Conservation (phyloP, 2,888 invertebrate genomes). For the Steromphala cineraria region DNA sequence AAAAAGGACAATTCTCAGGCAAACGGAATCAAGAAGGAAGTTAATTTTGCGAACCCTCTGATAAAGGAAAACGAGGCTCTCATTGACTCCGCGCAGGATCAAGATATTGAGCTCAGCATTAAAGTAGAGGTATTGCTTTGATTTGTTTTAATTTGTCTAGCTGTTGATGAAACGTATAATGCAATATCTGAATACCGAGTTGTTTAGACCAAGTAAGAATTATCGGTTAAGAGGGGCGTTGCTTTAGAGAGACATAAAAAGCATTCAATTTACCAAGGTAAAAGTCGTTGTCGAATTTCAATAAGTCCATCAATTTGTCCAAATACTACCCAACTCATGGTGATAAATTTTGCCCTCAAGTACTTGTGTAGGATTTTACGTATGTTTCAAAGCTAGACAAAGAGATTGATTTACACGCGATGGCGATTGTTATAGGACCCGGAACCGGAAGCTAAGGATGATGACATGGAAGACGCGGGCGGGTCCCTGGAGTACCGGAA, state of each 20-base stretch:
- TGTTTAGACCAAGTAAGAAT: no score
- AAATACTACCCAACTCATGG: not conserved
- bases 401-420: no score
- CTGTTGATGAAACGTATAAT: no score
- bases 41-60: conserved; percentile 57
- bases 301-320: no score
- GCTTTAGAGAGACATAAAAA: no score
- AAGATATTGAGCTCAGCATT: conserved; percentile 57
- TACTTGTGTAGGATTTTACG: not conserved
- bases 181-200: no score
- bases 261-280: no score
- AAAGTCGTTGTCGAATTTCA: no score
- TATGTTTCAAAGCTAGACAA: not conserved
- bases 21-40: conserved; percentile 49
- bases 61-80: conserved; percentile 63
- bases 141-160: not conserved
- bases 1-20: conserved; percentile 38
- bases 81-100: conserved; percentile 54
- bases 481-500: conserved; percentile 66
- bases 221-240: no score
- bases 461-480: conserved; percentile 39
- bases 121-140: conserved; percentile 54
- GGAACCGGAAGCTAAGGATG: conserved; percentile 39
- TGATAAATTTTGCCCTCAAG: not conserved
- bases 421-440: conserved; percentile 23